Evolutionary conservation across 2,888 invertebrate species (phyloP), one percentile per base, ranked within the genome.

Genomic region (Argyresthia goedartella): DNA sequence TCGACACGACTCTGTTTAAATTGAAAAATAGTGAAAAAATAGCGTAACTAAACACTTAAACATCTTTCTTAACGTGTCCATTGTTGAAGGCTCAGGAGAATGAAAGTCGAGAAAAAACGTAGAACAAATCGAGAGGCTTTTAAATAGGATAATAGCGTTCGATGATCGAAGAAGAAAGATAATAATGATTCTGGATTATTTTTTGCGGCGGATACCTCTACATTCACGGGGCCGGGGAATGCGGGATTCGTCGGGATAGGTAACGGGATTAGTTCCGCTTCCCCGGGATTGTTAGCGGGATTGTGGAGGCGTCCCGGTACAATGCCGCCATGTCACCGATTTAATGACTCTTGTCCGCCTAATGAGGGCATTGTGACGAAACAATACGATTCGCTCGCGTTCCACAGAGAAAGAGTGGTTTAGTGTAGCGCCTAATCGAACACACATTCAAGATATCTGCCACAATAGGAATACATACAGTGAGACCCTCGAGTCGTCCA

Each of bases 121-220:
- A 82, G 84, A 81, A 84, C 85, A 84, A 85, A 85, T 85, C 81
- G 76, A 82, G 77, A 82, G 75, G 79, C 81, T 78, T 85, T 84
- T 82, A 85, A 82, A 81, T 81, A 81, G 82, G 77, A 85, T 85
- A 86, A 86, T 85, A 77, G 85, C 81, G 77, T 84, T 84, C 81
- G 77, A 81, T 81, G 84, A 85, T 81, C 78, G 81, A 69, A 72
- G 75, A 73, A 81, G 80, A 80, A 79, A 84, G 84, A 81, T 81
- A 81, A 82, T 84, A 81, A 84, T 77, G 80, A 82, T 76, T 77
- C 72, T 11, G 44, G 74, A 73, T 73, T 69, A 64, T 68, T 73
- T 80, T 81, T 85, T 82, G 41, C 52, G 74, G 71, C 71, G 67
- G 39, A 49, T 67, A 69, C 25, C 25, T 25, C 72, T 72, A 69